Conservation (phyloP, 2,797 vertebrate species). For the Channa striata region DNA sequence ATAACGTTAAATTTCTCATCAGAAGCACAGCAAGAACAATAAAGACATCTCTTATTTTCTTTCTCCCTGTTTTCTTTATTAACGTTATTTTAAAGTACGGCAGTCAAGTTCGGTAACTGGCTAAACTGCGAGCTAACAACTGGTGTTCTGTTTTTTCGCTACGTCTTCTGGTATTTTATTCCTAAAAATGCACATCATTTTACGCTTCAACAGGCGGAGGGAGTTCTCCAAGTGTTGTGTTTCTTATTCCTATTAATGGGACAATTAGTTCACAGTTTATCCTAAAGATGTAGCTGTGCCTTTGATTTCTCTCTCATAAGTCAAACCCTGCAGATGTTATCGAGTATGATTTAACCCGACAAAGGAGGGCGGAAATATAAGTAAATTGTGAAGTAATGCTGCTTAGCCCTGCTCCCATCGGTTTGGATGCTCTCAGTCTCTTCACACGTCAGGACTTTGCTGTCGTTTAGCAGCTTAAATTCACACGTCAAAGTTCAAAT, state of each 20-base stretch:
- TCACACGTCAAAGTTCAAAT: too few relatives aligned
- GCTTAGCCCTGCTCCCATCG: background rate
- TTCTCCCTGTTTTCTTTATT: too few relatives aligned
- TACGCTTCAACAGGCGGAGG: background rate
- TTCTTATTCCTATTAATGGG: background rate
- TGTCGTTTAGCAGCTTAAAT: background rate
- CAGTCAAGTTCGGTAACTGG: too few relatives aligned
- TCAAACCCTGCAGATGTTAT: background rate
- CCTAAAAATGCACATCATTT: background rate
- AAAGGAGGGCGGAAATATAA: too few relatives aligned
- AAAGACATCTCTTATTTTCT: too few relatives aligned
- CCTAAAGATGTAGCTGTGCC: background rate
- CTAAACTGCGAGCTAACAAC: too few relatives aligned
- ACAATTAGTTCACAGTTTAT: background rate
- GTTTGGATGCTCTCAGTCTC: background rate
- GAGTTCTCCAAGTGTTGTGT: background rate
- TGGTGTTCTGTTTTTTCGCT: too few relatives aligned
- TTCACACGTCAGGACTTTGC: background rate
- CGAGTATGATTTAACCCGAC: background rate
- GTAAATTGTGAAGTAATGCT: too few relatives aligned
- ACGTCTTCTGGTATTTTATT: too few relatives aligned
- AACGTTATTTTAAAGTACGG: too few relatives aligned
- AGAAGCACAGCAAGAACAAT: too few relatives aligned
- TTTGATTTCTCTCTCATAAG: background rate
- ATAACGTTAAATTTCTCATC: too few relatives aligned